A percentile compares a stretch with the other conserved stretches of the same genome.
These are phyloP conservation scores for Zoanthus sociatus DNA, from an alignment of 92 coral and sea anemone genomes.

Conservation along the genomic window DNA sequence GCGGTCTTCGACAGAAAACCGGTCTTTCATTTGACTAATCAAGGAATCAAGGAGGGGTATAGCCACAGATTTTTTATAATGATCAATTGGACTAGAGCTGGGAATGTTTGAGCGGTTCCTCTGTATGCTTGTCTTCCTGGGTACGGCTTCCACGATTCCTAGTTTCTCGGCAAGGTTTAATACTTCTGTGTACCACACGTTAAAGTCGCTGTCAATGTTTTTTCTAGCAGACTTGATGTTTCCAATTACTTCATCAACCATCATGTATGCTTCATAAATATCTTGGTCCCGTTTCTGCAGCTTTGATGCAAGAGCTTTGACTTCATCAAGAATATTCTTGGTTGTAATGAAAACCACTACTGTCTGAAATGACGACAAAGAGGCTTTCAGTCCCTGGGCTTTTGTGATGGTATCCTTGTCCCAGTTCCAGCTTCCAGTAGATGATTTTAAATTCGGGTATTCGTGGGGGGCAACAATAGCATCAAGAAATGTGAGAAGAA, in stretches of 20 bases:
- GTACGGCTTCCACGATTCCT: too few species aligned
- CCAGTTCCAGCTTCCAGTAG: conserved; percentile 60
- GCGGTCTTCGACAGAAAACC: too few species aligned
- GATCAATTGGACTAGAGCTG: too few species aligned
- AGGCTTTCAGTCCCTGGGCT: conserved; percentile 50
- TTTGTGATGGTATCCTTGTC: conserved; percentile 55
- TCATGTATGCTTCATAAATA: conserved; percentile 59
- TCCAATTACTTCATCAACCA: conserved; percentile 51
- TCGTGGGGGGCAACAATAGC: conserved; percentile 49
- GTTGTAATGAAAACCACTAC: conserved; percentile 50
- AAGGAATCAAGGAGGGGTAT: too few species aligned
- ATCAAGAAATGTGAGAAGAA: conserved; percentile 46
- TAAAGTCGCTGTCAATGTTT: too few species aligned
- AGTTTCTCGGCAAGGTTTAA: too few species aligned
- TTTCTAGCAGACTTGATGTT: neutral
- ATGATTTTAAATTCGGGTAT: conserved; percentile 28
- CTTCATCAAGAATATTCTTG: conserved; percentile 55
- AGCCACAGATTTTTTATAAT: too few species aligned
- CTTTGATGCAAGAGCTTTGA: conserved; percentile 61
- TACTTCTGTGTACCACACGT: too few species aligned
- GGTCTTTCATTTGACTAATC: too few species aligned
- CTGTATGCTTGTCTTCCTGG: too few species aligned
- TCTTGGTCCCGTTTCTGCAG: conserved; percentile 67
- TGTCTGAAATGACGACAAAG: conserved; percentile 45
- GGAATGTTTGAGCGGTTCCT: too few species aligned